Evolutionary conservation across 2,113 vertebrate species (phyloP), one percentile per base, ranked within the genome.

Genomic region (Gobius niger): DNA sequence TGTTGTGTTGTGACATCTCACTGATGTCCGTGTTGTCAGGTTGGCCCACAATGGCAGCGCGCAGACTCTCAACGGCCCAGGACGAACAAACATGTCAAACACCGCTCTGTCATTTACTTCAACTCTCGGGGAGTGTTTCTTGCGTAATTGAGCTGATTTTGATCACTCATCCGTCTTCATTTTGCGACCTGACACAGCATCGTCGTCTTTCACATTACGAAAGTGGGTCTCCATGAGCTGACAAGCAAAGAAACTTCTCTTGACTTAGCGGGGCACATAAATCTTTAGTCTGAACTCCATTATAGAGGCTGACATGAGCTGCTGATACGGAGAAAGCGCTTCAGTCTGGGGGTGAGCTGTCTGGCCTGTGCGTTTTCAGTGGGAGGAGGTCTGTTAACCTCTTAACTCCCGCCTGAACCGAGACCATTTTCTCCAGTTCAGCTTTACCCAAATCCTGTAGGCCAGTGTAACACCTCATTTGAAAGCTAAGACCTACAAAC

Each of bases 241-340:
- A 60, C 40, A 40, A 13, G 54, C 14, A 7, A 46, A 40, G 24
- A 57, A 57, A 52, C 14, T 6, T 60, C 40, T 44, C 57, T 8
- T n/a, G 40, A 44, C 14, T 14, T 24, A 14, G 34, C 57, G 42
- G 14, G 7, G 40, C 57, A 42, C 57, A 60, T 60, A 60, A 44
- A 60, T 60, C 57, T 60, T 60, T 42, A 40, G 57, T 42, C 34
- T 42, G 40, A 42, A 60, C 14, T 44, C 40, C 57, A 60, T 60
- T 60, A 60, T 40, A 9, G 34, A 0, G 14, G 8, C 15, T 60
- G 57, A 40, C 57, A 60, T n/a, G 40, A 44, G 57, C 41, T 42
- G 57, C 57, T 60, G 57, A 60, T 42, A 60, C 57, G 15, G 40
- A 42, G 40, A 40, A 42, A 60, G 40, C 57, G 42, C 11, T 40